Percentiles rank a stretch among this genome's conserved stretches.
Evolutionary conservation across 2,888 invertebrate species (phyloP).

Genomic region (Malacosoma neustria): DNA sequence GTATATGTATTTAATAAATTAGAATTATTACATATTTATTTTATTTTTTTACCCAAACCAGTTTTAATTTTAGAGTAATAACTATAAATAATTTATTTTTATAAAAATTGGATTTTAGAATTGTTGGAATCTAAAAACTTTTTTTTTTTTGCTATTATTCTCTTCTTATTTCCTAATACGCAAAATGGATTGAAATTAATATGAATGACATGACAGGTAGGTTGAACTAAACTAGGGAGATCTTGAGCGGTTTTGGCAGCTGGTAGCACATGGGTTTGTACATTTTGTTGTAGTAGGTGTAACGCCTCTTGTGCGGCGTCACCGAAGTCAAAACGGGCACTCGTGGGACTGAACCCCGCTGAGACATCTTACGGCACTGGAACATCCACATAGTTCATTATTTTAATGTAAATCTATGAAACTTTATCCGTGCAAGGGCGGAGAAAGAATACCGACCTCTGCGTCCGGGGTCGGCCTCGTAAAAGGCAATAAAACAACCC

Average conservation of each 20-base stretch:
- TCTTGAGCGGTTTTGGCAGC: slow-evolving; percentile 45
- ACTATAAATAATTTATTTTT: too few species aligned
- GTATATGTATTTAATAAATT: slow-evolving; percentile 28
- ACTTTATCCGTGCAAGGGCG: too few species aligned
- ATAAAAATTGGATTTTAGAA: too few species aligned
- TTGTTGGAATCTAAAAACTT: too few species aligned
- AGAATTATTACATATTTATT: slow-evolving; percentile 17
- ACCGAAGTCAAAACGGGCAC: slow-evolving; percentile 49
- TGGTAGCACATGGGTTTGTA: slow-evolving; percentile 56
- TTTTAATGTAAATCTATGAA: background rate
- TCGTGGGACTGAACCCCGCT: slow-evolving; percentile 14
- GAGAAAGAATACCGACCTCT: too few species aligned
- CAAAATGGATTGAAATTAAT: too few species aligned
- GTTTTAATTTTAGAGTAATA: too few species aligned
- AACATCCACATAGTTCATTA: slow-evolving; percentile 1
- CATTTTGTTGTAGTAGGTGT: slow-evolving; percentile 68
- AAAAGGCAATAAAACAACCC: too few species aligned
- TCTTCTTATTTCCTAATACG: background rate
- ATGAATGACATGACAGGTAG: too few species aligned
- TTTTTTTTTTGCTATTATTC: background rate
- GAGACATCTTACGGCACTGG: slow-evolving; percentile 27
- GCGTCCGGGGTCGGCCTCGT: too few species aligned
- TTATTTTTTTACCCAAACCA: slow-evolving; percentile 10
- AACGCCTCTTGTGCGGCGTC: slow-evolving; percentile 55
- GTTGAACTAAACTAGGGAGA: slow-evolving; percentile 55